These are phyloP conservation scores for Anolis carolinensis DNA, from an alignment of 2,113 vertebrate species.

Conservation along the genomic window DNA sequence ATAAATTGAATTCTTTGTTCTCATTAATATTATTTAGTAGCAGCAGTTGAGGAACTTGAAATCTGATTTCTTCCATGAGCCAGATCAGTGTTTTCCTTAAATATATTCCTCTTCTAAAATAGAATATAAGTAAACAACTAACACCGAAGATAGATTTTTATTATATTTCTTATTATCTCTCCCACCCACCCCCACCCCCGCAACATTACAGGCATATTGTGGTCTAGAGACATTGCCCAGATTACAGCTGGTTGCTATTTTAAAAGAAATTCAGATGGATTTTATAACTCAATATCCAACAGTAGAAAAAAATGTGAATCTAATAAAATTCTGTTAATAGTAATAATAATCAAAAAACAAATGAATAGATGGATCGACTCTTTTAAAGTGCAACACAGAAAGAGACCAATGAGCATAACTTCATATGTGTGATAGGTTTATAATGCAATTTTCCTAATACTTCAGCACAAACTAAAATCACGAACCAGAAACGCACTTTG, in stretches of 20 bases:
- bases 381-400: constrained; percentile 11
- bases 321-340: background rate
- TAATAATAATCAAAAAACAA: background rate
- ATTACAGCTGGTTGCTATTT: background rate
- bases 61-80: background rate
- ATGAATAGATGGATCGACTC: background rate
- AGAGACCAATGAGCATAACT: background rate
- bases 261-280: background rate
- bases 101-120: background rate
- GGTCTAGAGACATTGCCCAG: background rate
- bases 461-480: background rate
- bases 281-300: background rate
- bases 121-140: background rate
- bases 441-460: background rate
- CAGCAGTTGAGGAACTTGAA: background rate
- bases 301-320: background rate
- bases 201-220: background rate
- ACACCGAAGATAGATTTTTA: background rate
- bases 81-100: background rate
- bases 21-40: background rate
- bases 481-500: background rate
- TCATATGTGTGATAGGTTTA: background rate
- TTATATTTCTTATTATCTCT: too few relatives aligned
- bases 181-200: too few relatives aligned
- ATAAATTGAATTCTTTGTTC: background rate